Evolutionary conservation across 2,113 vertebrate genomes (phyloP).

Genomic region (Canis aureus): DNA sequence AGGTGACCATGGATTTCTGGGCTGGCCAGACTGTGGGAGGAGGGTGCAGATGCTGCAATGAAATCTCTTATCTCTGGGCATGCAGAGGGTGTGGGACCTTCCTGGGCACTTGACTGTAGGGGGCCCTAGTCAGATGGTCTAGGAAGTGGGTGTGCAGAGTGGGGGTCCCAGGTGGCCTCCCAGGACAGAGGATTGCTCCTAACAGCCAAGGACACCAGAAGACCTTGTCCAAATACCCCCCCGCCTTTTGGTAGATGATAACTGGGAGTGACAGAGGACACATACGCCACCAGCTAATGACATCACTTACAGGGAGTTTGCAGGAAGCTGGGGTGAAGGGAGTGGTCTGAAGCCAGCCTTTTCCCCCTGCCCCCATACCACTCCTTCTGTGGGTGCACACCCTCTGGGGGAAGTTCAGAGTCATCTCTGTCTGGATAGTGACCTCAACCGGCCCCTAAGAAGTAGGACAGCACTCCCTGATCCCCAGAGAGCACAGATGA

Average conservation of each 20-base stretch:
- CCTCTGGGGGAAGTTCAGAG: neutral
- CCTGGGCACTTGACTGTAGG: neutral
- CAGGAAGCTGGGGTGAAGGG: neutral
- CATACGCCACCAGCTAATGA: neutral
- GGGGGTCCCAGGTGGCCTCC: neutral
- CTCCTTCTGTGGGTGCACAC: neutral
- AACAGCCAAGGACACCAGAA: neutral
- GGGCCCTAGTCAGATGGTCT: neutral
- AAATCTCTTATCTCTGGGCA: neutral
- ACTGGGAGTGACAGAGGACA: neutral
- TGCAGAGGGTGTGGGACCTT: neutral
- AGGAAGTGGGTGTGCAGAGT: neutral
- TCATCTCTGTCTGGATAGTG: neutral
- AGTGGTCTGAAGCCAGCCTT: neutral
- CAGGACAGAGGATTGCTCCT: neutral
- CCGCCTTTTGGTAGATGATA: neutral
- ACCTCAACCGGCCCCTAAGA: neutral
- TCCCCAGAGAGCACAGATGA: too few relatives aligned
- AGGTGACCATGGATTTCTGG: neutral
- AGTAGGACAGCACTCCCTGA: neutral
- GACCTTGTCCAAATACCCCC: neutral
- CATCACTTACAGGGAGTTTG: neutral
- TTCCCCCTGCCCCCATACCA: neutral
- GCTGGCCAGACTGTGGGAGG: neutral
- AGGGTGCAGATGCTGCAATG: too few relatives aligned